Percentiles rank a stretch among this genome's conserved stretches.
These are phyloP conservation scores for Rhingia rostrata DNA, from an alignment of 2,888 invertebrate species.

Conservation along the genomic window DNA sequence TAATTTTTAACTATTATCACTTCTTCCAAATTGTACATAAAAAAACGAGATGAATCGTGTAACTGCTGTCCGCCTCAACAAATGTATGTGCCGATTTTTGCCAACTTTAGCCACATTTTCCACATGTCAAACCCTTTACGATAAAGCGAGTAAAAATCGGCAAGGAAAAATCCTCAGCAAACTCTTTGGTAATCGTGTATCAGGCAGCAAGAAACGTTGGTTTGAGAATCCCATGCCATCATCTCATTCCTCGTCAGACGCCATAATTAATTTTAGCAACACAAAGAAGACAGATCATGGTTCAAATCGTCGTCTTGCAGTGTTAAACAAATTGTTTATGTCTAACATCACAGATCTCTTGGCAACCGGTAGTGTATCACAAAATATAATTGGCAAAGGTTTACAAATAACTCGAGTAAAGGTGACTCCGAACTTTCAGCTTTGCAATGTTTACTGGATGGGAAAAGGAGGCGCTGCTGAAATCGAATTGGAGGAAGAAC, in stretches of 20 bases:
- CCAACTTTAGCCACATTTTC: constrained; percentile 10
- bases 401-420: constrained; percentile 89
- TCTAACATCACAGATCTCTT: constrained; percentile 90
- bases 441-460: constrained; percentile 89
- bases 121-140: neutral
- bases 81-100: neutral
- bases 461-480: constrained; percentile 83
- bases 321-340: constrained; percentile 92
- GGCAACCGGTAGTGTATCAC: constrained; percentile 87
- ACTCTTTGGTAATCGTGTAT: constrained; percentile 79
- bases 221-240: constrained; percentile 75
- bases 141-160: constrained; percentile 52
- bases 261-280: constrained; percentile 39
- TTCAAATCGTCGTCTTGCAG: constrained; percentile 85
- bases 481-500: constrained; percentile 84
- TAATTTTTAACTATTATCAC: constrained; percentile 1
- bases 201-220: constrained; percentile 81
- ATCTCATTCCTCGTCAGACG: constrained; percentile 43
- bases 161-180: constrained; percentile 81
- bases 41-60: constrained; percentile 42
- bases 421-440: constrained; percentile 87
- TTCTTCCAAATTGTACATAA: neutral
- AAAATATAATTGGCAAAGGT: constrained; percentile 86
- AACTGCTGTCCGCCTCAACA: neutral
- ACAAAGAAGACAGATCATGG: constrained; percentile 48